phyloP scores from a whole-genome alignment of 2,113 vertebrate genomes.

The Anas platyrhynchos region DNA sequence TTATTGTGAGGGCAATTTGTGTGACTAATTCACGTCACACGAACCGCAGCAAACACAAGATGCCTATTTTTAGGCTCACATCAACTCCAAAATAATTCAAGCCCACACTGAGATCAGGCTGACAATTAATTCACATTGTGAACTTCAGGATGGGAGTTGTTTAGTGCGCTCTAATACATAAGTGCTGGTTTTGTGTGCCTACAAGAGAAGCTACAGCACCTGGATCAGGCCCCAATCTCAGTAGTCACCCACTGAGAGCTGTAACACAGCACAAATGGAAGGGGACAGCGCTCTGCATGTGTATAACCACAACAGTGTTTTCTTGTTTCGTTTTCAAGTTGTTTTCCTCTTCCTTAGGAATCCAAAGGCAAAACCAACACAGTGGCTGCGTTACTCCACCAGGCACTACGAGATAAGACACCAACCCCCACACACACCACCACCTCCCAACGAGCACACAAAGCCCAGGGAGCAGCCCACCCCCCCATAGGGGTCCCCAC shows the following conservation, averaged over 20 bases:
- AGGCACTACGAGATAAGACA: neutral
- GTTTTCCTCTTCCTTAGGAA: neutral
- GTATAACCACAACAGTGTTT: neutral
- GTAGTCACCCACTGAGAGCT: neutral
- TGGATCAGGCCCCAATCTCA: neutral
- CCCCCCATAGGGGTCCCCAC: neutral
- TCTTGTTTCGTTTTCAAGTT: neutral
- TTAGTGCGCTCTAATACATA: neutral
- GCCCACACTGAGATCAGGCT: neutral
- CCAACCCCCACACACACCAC: no score
- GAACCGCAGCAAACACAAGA: neutral
- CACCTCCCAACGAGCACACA: neutral
- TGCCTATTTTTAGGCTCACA: neutral
- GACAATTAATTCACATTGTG: neutral
- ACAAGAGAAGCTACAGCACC: neutral
- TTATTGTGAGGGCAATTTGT: neutral
- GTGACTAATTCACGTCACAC: neutral
- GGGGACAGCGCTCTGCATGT: accelerated
- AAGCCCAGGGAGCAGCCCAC: neutral
- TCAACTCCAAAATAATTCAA: neutral
- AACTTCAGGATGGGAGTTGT: neutral
- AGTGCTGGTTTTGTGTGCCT: neutral
- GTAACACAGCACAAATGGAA: neutral
- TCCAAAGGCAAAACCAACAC: neutral
- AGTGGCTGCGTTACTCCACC: neutral